Conservation (phyloP, 2,113 vertebrate species). For the Corythoichthys haematopterus region DNA sequence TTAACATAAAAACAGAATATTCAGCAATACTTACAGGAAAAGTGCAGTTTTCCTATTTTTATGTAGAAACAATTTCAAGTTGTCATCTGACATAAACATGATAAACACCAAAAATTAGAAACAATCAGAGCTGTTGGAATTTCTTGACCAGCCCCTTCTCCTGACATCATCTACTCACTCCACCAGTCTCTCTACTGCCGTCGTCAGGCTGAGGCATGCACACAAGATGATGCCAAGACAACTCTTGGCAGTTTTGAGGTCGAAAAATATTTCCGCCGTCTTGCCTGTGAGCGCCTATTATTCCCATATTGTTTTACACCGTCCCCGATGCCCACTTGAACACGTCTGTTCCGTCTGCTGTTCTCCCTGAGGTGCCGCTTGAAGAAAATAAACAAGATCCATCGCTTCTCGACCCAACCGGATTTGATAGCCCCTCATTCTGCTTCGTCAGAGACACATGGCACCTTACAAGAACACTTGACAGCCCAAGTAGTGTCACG, state of each 20-base stretch:
- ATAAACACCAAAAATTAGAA: too few relatives aligned
- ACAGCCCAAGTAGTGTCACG: slow-evolving; percentile 53
- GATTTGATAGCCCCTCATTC: slow-evolving; percentile 54
- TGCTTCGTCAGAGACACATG: slow-evolving; percentile 53
- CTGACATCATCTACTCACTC: not conserved
- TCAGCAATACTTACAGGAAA: too few relatives aligned
- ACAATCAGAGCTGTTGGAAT: too few relatives aligned
- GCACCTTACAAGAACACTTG: slow-evolving; percentile 60
- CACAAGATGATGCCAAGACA: not conserved
- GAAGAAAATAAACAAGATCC: slow-evolving; percentile 50
- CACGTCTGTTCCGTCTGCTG: slow-evolving; percentile 37
- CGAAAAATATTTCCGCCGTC: not conserved
- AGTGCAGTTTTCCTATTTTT: too few relatives aligned
- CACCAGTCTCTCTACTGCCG: not conserved
- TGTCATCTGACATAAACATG: too few relatives aligned
- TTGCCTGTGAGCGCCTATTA: slow-evolving; percentile 38
- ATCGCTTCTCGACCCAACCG: slow-evolving; percentile 41
- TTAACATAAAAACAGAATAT: too few relatives aligned
- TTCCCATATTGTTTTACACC: slow-evolving; percentile 44
- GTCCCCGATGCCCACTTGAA: slow-evolving; percentile 45
- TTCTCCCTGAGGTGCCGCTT: slow-evolving; percentile 46
- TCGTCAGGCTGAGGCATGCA: not conserved
- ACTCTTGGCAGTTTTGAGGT: not conserved
- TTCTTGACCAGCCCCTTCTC: too few relatives aligned
- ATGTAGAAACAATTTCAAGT: too few relatives aligned